A percentile compares a stretch with the other conserved stretches of the same genome.
These are phyloP conservation scores for Andricus grossulariae DNA, from an alignment of 1,140 invertebrate genomes.

Conservation along the genomic window DNA sequence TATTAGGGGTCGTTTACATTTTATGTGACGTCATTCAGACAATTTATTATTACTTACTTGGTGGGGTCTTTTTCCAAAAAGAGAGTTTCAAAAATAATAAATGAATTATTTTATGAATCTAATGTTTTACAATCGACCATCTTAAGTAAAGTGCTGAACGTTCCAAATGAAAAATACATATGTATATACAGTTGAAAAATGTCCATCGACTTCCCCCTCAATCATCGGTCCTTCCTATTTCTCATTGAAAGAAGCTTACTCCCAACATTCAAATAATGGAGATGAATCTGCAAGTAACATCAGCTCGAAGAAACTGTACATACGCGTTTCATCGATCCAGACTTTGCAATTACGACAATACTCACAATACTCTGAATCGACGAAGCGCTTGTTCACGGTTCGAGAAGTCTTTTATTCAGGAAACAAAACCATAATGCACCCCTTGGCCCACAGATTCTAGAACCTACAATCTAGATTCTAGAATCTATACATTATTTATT, in stretches of 20 bases:
- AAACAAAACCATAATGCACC: not conserved
- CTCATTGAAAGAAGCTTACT: not conserved
- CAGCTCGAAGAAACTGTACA: not conserved
- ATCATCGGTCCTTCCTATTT: not conserved
- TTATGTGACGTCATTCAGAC: too few species aligned
- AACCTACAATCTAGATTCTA: not conserved
- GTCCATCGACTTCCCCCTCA: not conserved
- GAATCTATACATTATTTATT: too few species aligned
- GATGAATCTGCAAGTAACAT: conserved; percentile 5
- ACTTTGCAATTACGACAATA: not conserved
- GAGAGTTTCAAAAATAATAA: too few species aligned
- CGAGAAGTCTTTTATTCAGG: conserved; percentile 10
- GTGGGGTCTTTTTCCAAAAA: too few species aligned
- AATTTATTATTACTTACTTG: too few species aligned
- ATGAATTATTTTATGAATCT: too few species aligned
- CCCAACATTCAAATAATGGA: not conserved
- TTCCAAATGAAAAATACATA: too few species aligned
- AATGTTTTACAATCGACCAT: too few species aligned
- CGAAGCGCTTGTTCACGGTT: conserved; percentile 16
- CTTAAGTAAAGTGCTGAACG: too few species aligned
- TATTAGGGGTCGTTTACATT: too few species aligned
- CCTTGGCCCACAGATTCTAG: not conserved
- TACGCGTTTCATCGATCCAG: conserved; percentile 1
- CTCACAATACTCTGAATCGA: conserved; percentile 8
- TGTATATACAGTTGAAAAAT: too few species aligned